Evolutionary conservation across 2,888 invertebrate species (phyloP), one percentile per base, ranked within the genome.

Genomic region (Herminia tarsipennalis): DNA sequence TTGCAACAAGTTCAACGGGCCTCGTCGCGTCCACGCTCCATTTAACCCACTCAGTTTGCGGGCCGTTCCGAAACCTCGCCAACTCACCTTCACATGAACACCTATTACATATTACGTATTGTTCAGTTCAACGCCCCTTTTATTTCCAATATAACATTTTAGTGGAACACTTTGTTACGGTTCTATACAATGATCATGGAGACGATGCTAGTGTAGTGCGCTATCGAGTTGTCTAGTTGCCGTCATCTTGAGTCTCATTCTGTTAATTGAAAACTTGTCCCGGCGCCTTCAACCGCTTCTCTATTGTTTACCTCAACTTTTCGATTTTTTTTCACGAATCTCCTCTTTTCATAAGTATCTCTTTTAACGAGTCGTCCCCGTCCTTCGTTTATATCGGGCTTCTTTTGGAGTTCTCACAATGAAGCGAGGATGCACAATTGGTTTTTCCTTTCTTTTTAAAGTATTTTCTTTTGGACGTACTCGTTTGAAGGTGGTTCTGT

Each of bases 1-100:
- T 87, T 88, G 88, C 87, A 89, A 86, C 86, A 88, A 89, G 85
- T 90, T 88, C 88, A 88, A 49, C 76, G 77, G 74, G 79, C 73
- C 73, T 71, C 73, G 78, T 66, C 68, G 72, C 76, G 82, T 77
- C 82, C 81, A 83, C 82, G 83, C 76, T 87, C 84, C 85, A 86
- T 87, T 88, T 81, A 88, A 88, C 83, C 76, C 82, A 83, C 84
- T 86, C 83, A 73, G 73, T 73, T 73, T 70, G 75, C 73, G 76
- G 72, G 55, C 69, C 60, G 76, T 70, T 76, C 71, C 71, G 61
- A 80, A 81, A 76, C 76, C 74, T 67, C 60, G 63, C 67, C 65
- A 70, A 71, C 73, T 73, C 65, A 70, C 71, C 65, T 72, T 71
- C 68, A 58, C 71, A 67, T 70, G 73, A 78, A 78, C 76, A 77